Evolutionary conservation across 2,888 invertebrate species (phyloP).

Genomic region (Conistra vaccinii): DNA sequence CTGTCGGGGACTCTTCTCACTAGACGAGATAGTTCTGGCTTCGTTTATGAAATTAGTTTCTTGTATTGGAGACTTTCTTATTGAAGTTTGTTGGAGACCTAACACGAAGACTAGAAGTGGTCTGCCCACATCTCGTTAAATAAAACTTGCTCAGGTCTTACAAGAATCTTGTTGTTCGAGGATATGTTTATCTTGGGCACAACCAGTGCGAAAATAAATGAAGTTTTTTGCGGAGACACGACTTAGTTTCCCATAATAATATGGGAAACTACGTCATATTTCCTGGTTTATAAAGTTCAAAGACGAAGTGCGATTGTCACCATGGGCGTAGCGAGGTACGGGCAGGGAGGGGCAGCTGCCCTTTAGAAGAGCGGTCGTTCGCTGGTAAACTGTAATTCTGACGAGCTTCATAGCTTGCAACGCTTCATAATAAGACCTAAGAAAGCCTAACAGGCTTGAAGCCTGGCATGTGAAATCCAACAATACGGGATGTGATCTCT

Average conservation of each 20-base stretch:
- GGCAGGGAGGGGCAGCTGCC: no score
- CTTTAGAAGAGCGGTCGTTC: no score
- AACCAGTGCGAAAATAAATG: background rate
- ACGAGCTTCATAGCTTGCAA: no score
- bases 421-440: no score
- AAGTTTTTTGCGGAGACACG: background rate
- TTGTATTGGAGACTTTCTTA: constrained; percentile 17
- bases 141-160: constrained; percentile 39
- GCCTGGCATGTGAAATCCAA: no score
- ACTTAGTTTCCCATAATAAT: background rate
- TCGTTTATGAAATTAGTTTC: constrained; percentile 40
- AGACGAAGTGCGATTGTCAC: background rate
- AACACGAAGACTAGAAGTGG: constrained; percentile 22
- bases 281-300: background rate
- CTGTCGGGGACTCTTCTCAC: constrained; percentile 54
- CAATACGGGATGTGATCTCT: no score
- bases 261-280: background rate
- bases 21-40: constrained; percentile 33
- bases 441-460: no score
- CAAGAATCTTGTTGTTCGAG: constrained; percentile 7
- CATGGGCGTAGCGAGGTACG: no score
- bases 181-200: constrained; percentile 11
- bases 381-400: no score
- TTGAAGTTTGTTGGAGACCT: constrained; percentile 15
- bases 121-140: constrained; percentile 32